A percentile compares a stretch with the other conserved stretches of the same genome.
These are phyloP conservation scores for Synanthedon formicaeformis DNA, from an alignment of 2,888 invertebrate genomes.

Conservation along the genomic window DNA sequence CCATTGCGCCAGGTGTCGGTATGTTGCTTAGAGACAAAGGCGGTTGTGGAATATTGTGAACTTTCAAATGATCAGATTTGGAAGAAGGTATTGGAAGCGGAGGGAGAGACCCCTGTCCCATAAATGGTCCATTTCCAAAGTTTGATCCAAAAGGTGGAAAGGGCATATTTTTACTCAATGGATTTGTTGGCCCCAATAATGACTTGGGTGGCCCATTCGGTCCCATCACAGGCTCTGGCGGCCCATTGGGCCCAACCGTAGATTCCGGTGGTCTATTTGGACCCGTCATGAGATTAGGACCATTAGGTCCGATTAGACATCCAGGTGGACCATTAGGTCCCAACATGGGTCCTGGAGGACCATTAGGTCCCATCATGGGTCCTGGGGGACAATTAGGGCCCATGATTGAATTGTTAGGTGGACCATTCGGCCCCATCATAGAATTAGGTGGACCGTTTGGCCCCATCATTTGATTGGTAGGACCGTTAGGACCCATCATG, in stretches of 20 bases:
- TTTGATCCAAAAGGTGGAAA: conserved; percentile 38
- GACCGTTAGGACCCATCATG: conserved; percentile 30
- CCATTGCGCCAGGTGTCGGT: conserved; percentile 72
- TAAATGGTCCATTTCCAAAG: conserved; percentile 36
- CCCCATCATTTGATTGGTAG: conserved; percentile 35
- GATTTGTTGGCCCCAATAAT: no score
- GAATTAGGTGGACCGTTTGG: conserved; percentile 11
- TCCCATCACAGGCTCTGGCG: conserved; percentile 33
- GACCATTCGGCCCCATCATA: conserved; percentile 30
- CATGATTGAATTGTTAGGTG: conserved; percentile 33
- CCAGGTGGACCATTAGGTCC: conserved; percentile 24
- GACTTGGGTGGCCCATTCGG: conserved; percentile 5
- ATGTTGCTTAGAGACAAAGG: conserved; percentile 69
- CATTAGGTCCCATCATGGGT: conserved; percentile 18
- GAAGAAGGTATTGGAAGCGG: conserved; percentile 17
- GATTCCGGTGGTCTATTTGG: conserved; percentile 35
- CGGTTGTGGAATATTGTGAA: conserved; percentile 73
- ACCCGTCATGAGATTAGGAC: conserved; percentile 30
- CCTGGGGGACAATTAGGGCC: conserved; percentile 3
- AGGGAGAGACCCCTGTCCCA: conserved; percentile 27
- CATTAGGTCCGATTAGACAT: conserved; percentile 26
- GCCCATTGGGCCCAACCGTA: conserved; percentile 25
- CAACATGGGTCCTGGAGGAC: conserved; percentile 18
- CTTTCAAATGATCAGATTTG: conserved; percentile 40
- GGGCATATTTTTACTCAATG: conserved; percentile 31